phyloP scores from a whole-genome alignment of 2,888 invertebrate species.

The Schizotus pectinicornis region DNA sequence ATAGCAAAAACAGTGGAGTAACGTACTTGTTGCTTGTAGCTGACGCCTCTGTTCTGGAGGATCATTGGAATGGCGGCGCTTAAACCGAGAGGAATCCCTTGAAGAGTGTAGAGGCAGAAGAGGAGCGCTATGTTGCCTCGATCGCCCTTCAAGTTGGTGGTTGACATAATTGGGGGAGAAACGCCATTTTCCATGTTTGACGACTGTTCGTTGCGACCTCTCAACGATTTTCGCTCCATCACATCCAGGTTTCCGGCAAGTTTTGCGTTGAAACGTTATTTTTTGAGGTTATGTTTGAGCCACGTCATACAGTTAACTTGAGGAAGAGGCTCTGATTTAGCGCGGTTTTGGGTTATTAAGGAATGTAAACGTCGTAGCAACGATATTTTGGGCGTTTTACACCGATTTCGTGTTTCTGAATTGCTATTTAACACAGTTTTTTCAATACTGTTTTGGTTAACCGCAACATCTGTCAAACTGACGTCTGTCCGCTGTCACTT shows the following conservation, averaged over 20 bases:
- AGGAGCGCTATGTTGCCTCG: constrained; percentile 83
- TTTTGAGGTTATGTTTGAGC: constrained; percentile 29
- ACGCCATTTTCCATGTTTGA: constrained; percentile 50
- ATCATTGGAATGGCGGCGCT: constrained; percentile 96
- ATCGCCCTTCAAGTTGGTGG: constrained; percentile 69
- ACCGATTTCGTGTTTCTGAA: no score
- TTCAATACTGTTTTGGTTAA: no score
- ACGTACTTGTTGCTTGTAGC: constrained; percentile 87
- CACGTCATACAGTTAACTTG: constrained; percentile 26
- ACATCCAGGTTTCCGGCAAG: constrained; percentile 27
- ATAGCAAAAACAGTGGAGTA: not conserved
- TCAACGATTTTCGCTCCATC: constrained; percentile 36
- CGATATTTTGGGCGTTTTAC: no score
- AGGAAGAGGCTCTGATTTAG: not conserved
- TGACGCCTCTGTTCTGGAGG: constrained; percentile 88
- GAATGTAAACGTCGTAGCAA: no score
- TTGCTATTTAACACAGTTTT: no score
- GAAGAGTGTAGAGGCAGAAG: constrained; percentile 90
- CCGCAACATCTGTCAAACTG: no score
- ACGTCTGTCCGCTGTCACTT: no score
- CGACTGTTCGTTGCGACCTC: constrained; percentile 17
- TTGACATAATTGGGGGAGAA: constrained; percentile 5
- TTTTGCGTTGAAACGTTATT: not conserved
- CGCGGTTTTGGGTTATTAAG: no score
- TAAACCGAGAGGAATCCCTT: constrained; percentile 94